Evolutionary conservation across 2,797 vertebrate genomes (phyloP).

Genomic region (Hydrophis major): DNA sequence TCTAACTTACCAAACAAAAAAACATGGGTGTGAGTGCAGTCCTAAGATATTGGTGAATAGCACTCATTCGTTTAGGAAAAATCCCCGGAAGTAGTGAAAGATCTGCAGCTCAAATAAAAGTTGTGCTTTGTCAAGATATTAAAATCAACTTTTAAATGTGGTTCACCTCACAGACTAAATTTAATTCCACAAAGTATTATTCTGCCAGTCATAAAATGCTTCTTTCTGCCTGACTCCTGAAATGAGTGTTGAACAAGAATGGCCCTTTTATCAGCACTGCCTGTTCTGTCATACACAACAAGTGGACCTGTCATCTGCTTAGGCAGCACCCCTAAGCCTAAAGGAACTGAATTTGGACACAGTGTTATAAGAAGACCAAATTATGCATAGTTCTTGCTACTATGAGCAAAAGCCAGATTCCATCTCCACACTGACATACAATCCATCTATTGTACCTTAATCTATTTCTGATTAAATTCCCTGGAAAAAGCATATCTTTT

Average conservation of each 20-base stretch:
- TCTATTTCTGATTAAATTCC: neutral
- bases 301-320: neutral
- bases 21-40: neutral
- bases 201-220: neutral
- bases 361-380: neutral
- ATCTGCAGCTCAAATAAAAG: neutral
- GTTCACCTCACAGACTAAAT: neutral
- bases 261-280: neutral
- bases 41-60: neutral
- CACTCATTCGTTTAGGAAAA: neutral
- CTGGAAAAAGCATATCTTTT: neutral
- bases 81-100: neutral
- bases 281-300: neutral
- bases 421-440: neutral
- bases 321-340: neutral
- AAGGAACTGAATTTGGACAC: neutral
- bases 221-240: neutral
- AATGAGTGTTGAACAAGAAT: neutral
- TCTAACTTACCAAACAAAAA: neutral
- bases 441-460: neutral
- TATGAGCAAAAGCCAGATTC: neutral
- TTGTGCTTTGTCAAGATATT: neutral
- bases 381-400: neutral
- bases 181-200: neutral
- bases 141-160: neutral